Percentiles rank a stretch among this genome's conserved stretches.
These are phyloP conservation scores for Neodiprion pinetum DNA, from an alignment of 1,140 invertebrate genomes.

Conservation along the genomic window DNA sequence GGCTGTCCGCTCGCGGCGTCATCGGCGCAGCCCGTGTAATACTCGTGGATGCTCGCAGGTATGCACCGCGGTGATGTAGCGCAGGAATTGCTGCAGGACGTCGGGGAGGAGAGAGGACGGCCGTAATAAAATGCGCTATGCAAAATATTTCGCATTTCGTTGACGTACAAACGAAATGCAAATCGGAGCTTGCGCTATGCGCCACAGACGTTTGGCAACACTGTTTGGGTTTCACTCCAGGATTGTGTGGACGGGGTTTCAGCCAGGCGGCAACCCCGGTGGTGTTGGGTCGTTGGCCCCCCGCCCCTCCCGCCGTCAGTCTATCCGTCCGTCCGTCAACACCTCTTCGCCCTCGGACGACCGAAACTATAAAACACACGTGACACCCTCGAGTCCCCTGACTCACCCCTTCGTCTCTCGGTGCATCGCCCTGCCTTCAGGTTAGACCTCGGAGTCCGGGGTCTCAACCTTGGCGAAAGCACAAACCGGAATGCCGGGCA, in stretches of 20 bases:
- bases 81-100: background rate
- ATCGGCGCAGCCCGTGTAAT: background rate
- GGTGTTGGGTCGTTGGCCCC: slow-evolving; percentile 17
- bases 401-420: background rate
- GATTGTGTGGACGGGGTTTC: slow-evolving; percentile 28
- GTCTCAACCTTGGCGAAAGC: background rate
- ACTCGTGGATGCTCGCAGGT: too few species aligned
- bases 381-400: slow-evolving; percentile 41
- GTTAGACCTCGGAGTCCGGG: background rate
- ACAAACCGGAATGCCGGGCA: background rate
- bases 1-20: background rate
- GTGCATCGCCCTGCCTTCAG: background rate
- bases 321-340: slow-evolving; percentile 54
- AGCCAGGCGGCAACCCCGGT: background rate
- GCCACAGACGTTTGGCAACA: slow-evolving; percentile 59
- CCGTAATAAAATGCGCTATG: slow-evolving; percentile 38
- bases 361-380: slow-evolving; percentile 59
- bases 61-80: too few species aligned
- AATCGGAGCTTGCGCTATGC: slow-evolving; percentile 50
- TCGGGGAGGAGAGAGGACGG: slow-evolving; percentile 21
- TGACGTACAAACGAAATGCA: slow-evolving; percentile 55
- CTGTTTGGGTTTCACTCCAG: slow-evolving; percentile 53
- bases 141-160: slow-evolving; percentile 39
- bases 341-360: slow-evolving; percentile 49
- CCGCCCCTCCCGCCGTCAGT: slow-evolving; percentile 8